These are phyloP conservation scores for Acarapis woodi DNA, from an alignment of 1,140 invertebrate genomes.

Conservation along the genomic window DNA sequence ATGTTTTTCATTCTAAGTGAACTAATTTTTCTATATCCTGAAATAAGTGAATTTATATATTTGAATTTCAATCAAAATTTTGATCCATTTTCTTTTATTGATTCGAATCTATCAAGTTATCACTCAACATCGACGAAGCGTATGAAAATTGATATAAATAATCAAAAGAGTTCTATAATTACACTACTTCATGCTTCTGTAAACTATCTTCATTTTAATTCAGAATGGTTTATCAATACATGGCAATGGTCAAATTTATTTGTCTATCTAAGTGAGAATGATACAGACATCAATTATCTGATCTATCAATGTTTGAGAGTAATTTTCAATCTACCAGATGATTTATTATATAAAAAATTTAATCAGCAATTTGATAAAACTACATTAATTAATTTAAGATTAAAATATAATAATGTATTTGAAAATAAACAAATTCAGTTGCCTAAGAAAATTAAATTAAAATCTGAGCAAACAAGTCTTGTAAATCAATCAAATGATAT, in stretches of 20 bases:
- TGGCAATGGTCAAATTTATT: slow-evolving; percentile 5
- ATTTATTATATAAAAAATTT: neutral
- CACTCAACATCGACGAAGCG: neutral
- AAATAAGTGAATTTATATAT: slow-evolving; percentile 6
- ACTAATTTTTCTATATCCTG: slow-evolving; percentile 4
- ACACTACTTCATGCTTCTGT: neutral
- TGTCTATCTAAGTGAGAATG: neutral
- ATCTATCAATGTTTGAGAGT: slow-evolving; percentile 4
- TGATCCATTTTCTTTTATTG: neutral
- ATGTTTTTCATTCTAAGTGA: slow-evolving; percentile 7
- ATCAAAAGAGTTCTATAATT: neutral
- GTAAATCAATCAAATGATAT: slow-evolving; percentile 6
- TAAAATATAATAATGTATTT: slow-evolving; percentile 4
- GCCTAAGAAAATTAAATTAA: neutral
- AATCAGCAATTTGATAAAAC: neutral
- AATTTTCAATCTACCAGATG: neutral
- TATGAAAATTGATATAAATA: neutral
- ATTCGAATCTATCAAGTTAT: too few relatives aligned
- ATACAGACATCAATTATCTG: slow-evolving; percentile 4
- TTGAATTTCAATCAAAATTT: slow-evolving; percentile 1
- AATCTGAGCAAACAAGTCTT: neutral
- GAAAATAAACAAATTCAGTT: neutral
- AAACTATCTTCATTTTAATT: slow-evolving; percentile 3
- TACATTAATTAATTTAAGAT: neutral
- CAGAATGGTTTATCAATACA: slow-evolving; percentile 1